Evolutionary conservation across 2,113 vertebrate species (phyloP), one percentile per base, ranked within the genome.

Genomic region (Trichomycterus rosablanca): DNA sequence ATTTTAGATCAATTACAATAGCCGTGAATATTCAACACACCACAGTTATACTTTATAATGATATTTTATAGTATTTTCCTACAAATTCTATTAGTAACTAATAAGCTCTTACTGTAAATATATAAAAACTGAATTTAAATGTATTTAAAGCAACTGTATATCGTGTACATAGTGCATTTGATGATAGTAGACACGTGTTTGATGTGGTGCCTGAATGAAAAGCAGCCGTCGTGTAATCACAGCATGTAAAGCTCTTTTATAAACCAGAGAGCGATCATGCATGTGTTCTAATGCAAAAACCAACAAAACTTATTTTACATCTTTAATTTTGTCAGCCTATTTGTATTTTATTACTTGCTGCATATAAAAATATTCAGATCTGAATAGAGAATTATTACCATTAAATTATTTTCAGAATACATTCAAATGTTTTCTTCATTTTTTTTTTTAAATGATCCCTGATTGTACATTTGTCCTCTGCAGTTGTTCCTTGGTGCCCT

Each of bases 71-170:
- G 44, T 48, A 60, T 64, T 61, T 55, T 40, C 42, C 22, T 59
- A 63, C 59, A 65, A 22, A 44, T 26, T 70, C n/a, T n/a, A n/a
- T n/a, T 39, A 20, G 55, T 45, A 76, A 78, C 57, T 76, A 73
- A 83, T 82, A 84, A 82, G 81, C 83, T 88, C 74, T 81, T 82
- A 76, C 80, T 88, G 87, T 88, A 87, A 85, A 89, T 89, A 86
- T 77, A 61, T 72, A 70, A 70, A 78, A 76, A 70, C 65, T 75
- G 60, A 45, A 61, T 51, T 44, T 65, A 80, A 79, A 68, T 78
- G 77, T 87, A 86, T 85, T 89, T 86, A 89, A 85, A 76, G 69
- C 60, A 60, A 65, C 28, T 86, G 84, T 85, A 85, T 86, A 83
- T 87, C 83, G 78, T 88, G 85, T 88, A 87, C 74, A 86, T 82